Conservation (phyloP, 2,888 invertebrate genomes). For the Epirrita christyi region DNA sequence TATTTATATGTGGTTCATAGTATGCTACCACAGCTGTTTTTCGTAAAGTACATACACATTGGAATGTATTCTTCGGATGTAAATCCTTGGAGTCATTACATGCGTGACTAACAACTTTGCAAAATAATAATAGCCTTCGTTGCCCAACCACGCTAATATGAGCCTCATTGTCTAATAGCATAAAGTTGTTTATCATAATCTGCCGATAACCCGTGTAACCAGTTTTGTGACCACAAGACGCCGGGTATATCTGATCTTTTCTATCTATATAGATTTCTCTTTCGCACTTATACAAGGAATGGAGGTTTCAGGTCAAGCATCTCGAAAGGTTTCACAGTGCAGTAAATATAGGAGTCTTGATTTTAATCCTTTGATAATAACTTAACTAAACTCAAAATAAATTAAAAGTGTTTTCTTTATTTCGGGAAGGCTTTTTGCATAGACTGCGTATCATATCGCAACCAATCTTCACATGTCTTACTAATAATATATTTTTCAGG, state of each 20-base stretch:
- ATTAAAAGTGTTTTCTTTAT: too few relatives aligned
- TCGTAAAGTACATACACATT: too few relatives aligned
- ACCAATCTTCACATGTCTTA: too few relatives aligned
- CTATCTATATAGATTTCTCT: conserved; percentile 41
- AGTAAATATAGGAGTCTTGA: background rate
- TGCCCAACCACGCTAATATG: conserved; percentile 37
- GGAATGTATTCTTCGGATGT: conserved; percentile 36
- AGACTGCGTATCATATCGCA: too few relatives aligned
- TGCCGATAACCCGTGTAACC: conserved; percentile 54
- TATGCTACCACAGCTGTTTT: too few relatives aligned
- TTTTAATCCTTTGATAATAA: too few relatives aligned
- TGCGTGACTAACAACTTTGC: conserved; percentile 24
- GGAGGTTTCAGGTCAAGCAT: conserved; percentile 68
- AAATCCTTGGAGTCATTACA: conserved; percentile 39
- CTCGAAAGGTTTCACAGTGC: conserved; percentile 44
- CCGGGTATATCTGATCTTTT: conserved; percentile 47
- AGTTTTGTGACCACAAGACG: conserved; percentile 70
- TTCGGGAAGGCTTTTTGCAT: too few relatives aligned
- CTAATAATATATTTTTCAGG: too few relatives aligned
- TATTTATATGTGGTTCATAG: too few relatives aligned
- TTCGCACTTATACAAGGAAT: conserved; percentile 53
- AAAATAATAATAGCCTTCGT: conserved; percentile 28
- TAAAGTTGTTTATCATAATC: conserved; percentile 21
- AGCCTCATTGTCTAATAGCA: conserved; percentile 41
- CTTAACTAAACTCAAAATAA: too few relatives aligned